A percentile compares a stretch with the other conserved stretches of the same genome.
Evolutionary conservation across 2,888 invertebrate genomes (phyloP).

Genomic region (Strigamia maritima): DNA sequence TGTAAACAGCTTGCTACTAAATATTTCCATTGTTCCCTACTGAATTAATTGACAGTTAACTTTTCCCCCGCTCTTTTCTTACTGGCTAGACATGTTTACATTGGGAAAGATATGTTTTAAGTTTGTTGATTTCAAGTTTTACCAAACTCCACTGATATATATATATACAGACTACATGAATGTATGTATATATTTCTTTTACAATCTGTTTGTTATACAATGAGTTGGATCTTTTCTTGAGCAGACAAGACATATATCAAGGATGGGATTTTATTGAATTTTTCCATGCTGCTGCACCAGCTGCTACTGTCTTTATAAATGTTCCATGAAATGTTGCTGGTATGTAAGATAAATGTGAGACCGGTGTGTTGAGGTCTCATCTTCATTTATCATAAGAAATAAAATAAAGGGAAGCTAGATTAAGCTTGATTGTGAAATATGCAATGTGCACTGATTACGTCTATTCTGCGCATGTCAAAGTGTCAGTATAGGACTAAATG

Average conservation of each 20-base stretch:
- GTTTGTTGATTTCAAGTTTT: not conserved
- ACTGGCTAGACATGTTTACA: not conserved
- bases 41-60: no score
- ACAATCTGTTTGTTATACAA: conserved; percentile 27
- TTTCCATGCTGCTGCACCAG: conserved; percentile 31
- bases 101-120: not conserved
- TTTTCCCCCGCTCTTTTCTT: no score
- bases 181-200: conserved; percentile 6
- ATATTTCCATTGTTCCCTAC: not conserved
- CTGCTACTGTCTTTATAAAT: conserved; percentile 34
- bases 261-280: conserved; percentile 34
- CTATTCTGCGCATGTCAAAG: no score
- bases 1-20: not conserved
- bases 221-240: conserved; percentile 31
- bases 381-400: conserved; percentile 25
- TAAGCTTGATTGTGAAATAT: not conserved
- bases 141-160: not conserved
- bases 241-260: conserved; percentile 32
- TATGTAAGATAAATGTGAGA: conserved; percentile 28
- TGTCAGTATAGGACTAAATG: no score
- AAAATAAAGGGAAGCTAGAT: not conserved
- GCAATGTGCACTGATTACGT: conserved; percentile 1
- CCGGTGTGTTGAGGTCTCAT: conserved; percentile 24
- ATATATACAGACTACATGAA: not conserved
- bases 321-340: conserved; percentile 26